Base-by-base conservation (phyloP, 1,140 invertebrate species). In the Macrobrachium rosenbergii region DNA sequence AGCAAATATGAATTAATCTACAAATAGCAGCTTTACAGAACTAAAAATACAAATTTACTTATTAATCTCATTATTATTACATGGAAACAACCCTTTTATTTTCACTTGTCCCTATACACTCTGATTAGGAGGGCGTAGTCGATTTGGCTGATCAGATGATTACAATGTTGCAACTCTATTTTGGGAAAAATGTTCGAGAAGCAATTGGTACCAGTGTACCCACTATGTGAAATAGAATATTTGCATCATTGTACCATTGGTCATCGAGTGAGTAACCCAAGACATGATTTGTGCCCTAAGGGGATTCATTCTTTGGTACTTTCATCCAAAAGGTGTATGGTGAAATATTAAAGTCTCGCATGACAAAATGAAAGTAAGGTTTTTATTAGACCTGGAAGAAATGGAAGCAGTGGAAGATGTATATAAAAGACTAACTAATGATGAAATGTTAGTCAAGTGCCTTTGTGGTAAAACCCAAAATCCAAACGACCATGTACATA, bases 111-210 rank as follows among this genome's bases (percentile, higher is more conserved):
- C n/a, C n/a, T n/a, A n/a, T n/a, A n/a, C n/a, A n/a, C n/a, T n/a
- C n/a, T n/a, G n/a, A n/a, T 60, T 62, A 59, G 58, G 60, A 11
- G 52, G 21, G 0, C n/a, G 6, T 21, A 12, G 63, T 58, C 60
- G 58, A 80, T n/a, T 80, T n/a, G 78, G 63, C 59, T n/a, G 78
- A 80, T 23, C 28, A 52, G n/a, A 60, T 64, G 14, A 80, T 80
- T 14, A 58, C 37, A 17, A 52, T 21, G 23, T 21, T 80, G 23
- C 59, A 80, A 28, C 63, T 28, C 23, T 80, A 80, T 37, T 80
- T 63, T 43, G 2, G 58, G 23, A 2, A 62, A 23, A 63, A 23
- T 64, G 12, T 80, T 16, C 28, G 58, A 10, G 58, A 60, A 64
- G 58, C 43, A 80, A 59, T 60, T 0, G 21, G 28, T 62, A 80